Evolutionary conservation across 2,113 vertebrate genomes (phyloP).

Genomic region (Struthio camelus): DNA sequence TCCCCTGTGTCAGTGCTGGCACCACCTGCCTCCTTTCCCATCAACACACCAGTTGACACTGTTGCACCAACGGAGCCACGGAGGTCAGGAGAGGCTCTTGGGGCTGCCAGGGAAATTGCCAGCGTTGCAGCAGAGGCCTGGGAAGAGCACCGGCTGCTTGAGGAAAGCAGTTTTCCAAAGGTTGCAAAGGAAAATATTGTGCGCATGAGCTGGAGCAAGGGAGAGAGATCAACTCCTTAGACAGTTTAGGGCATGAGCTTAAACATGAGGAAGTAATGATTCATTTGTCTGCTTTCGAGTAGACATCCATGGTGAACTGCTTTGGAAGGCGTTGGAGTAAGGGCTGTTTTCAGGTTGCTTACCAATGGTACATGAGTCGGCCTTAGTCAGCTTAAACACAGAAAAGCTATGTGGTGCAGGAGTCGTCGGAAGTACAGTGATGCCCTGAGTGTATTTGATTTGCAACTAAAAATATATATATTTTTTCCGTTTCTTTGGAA

Average conservation of each 20-base stretch:
- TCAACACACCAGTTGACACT: slow-evolving; percentile 52
- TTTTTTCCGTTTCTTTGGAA: background rate
- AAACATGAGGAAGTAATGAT: background rate
- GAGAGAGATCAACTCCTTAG: background rate
- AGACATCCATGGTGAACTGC: background rate
- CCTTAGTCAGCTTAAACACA: background rate
- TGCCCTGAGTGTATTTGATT: background rate
- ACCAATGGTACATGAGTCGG: background rate
- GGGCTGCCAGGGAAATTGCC: background rate
- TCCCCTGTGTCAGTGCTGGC: background rate
- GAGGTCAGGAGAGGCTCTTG: background rate
- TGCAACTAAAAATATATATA: background rate
- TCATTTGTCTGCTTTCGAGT: background rate
- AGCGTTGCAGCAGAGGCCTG: accelerated
- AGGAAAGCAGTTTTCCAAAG: background rate
- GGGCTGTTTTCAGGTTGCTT: accelerated
- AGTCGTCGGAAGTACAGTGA: background rate
- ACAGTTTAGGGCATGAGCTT: background rate
- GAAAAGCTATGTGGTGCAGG: background rate
- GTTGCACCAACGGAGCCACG: accelerated
- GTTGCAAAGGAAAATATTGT: background rate
- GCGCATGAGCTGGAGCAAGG: background rate
- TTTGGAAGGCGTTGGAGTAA: background rate
- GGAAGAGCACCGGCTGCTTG: background rate
- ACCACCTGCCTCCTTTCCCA: slow-evolving; percentile 38